Percentiles rank a stretch among this genome's conserved stretches.
phyloP scores from a whole-genome alignment of 2,113 vertebrate species.

The Jacana jacana region DNA sequence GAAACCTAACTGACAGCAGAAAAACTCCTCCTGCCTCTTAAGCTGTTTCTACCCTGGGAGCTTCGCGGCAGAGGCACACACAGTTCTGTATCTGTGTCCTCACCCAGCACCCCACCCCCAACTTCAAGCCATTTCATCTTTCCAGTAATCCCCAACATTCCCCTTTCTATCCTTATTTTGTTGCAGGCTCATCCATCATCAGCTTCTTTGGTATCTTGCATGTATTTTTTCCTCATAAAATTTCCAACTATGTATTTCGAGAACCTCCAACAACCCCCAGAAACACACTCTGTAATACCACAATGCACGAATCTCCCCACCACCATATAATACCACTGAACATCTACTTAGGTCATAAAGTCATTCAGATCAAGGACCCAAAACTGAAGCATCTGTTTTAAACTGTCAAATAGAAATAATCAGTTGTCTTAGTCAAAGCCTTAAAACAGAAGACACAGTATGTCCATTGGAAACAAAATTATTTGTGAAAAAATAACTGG shows the following conservation, averaged over 20 bases:
- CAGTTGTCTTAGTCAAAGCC: neutral
- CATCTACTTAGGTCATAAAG: neutral
- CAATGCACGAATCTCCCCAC: neutral
- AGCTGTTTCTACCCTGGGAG: neutral
- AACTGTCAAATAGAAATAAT: neutral
- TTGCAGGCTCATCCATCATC: neutral
- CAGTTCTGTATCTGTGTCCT: neutral
- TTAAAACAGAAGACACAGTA: neutral
- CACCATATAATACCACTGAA: neutral
- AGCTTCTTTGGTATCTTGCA: neutral
- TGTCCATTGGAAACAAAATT: neutral
- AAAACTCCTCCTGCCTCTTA: neutral
- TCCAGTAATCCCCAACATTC: neutral
- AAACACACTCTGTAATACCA: neutral
- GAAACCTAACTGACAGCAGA: slow-evolving; percentile 14
- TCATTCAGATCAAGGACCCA: neutral
- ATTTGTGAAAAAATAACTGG: neutral
- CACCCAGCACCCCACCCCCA: neutral
- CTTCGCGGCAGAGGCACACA: neutral
- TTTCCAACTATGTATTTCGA: neutral
- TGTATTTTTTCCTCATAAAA: too few relatives aligned
- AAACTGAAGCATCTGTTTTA: neutral
- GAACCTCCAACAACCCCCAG: neutral
- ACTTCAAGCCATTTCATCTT: neutral
- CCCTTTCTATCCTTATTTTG: neutral